phyloP scores from a whole-genome alignment of 2,113 vertebrate genomes.

The Lanius ludovicianus region DNA sequence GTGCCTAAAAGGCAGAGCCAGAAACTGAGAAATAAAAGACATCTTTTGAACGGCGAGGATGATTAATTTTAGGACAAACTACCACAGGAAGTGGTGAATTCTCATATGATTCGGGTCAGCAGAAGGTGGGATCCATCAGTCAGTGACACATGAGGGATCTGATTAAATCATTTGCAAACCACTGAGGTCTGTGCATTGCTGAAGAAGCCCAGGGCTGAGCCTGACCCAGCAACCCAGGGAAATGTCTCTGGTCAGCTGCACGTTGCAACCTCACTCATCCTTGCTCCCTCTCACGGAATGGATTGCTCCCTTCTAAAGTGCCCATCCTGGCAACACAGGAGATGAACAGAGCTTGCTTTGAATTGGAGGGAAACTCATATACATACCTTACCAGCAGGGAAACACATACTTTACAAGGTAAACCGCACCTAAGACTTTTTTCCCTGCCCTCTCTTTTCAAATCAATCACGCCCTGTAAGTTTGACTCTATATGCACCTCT shows the following conservation, averaged over 20 bases:
- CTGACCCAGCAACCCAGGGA: neutral
- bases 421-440: slow-evolving; percentile 60
- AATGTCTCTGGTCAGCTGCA: neutral
- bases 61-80: slow-evolving; percentile 41
- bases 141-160: neutral
- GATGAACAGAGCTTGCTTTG: slow-evolving; percentile 71
- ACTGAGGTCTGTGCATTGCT: neutral
- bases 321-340: slow-evolving; percentile 51
- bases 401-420: slow-evolving; percentile 67
- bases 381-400: slow-evolving; percentile 63
- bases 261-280: neutral
- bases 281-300: neutral
- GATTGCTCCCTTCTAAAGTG: slow-evolving; percentile 15
- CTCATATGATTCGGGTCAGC: neutral
- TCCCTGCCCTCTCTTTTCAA: slow-evolving; percentile 50
- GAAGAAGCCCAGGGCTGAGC: neutral
- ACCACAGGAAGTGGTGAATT: slow-evolving; percentile 14
- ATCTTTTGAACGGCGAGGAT: neutral
- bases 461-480: slow-evolving; percentile 63
- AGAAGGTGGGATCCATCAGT: neutral
- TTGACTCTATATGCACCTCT: slow-evolving; percentile 1
- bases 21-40: slow-evolving; percentile 13
- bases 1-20: neutral
- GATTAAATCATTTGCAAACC: neutral
- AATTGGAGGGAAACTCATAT: slow-evolving; percentile 43